Evolutionary conservation across 2,797 vertebrate genomes (phyloP), one percentile per base, ranked within the genome.

Genomic region (Coluber constrictor): DNA sequence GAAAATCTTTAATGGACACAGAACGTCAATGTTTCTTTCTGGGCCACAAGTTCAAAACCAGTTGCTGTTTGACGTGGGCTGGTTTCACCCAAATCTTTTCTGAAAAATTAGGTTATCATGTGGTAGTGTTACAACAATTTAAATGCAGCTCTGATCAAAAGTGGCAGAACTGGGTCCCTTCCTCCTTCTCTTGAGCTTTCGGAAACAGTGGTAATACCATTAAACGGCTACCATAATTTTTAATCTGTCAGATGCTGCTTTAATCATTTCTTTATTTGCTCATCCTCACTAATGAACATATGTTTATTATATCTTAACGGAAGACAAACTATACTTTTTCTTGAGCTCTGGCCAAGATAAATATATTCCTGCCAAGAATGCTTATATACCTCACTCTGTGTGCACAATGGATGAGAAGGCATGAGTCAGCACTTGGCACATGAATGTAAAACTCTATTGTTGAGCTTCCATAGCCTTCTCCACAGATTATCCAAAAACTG

Each of bases 1-100:
- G 95, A 93, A 96, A 93, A 89, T 91, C 0, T 94, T 95, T 86
- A 91, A 93, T 93, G 95, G 96, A 94, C 91, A 0, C 94, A 66
- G 94, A 96, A 94, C 90, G 91, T 91, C 90, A 90, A 25, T 94
- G 88, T 92, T 90, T 91, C 86, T 93, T 66, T 89, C 20, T 23
- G 5, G 89, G 89, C 57, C 0, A 37, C 0, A 0, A 0, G 54
- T 57, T 54, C 88, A 93, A 86, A 92, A 93, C 91, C 51, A 63
- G 15, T 93, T 90, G 87, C 57, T 86, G 37, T 23, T 93, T 87
- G 15, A 47, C 0, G 23, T 0, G 0, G 89, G 55, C 54, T 83
- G 94, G 93, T 93, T 95, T 95, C 90, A 23, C 66, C 32, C 6
- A 83, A 2, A 20, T 25, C 43, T n/a, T 74, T 86, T 70, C 47